phyloP scores from a whole-genome alignment of 2,113 vertebrate genomes.

The Aldabrachelys gigantea region DNA sequence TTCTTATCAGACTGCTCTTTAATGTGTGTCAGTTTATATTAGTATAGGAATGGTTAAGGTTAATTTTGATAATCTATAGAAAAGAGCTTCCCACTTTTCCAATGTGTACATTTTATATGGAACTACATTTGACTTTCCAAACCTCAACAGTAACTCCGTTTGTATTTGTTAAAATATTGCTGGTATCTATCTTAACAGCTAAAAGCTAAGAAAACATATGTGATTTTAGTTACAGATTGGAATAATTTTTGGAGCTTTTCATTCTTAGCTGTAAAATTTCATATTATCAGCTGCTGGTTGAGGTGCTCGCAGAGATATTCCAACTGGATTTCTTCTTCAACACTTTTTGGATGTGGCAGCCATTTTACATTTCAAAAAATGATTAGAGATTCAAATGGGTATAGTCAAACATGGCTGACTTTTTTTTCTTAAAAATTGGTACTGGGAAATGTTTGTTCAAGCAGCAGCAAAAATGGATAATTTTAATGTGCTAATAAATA shows the following conservation, averaged over 20 bases:
- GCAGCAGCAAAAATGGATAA: not conserved
- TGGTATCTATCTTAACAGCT: not conserved
- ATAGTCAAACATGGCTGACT: not conserved
- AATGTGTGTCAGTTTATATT: not conserved
- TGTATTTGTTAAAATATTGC: not conserved
- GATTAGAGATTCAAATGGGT: not conserved
- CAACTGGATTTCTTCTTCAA: not conserved
- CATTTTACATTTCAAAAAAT: not conserved
- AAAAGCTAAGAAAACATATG: not conserved
- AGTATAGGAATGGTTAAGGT: not conserved
- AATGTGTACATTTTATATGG: not conserved
- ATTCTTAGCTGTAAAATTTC: not conserved
- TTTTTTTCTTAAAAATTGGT: not conserved
- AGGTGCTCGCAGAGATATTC: not conserved
- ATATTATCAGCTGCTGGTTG: not conserved
- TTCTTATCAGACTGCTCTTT: not conserved
- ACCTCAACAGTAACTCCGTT: not conserved
- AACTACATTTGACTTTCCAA: not conserved
- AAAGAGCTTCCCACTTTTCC: not conserved
- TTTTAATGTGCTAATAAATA: not conserved
- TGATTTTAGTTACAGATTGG: not conserved
- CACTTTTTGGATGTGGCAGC: not conserved
- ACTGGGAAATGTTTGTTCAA: not conserved
- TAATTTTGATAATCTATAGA: not conserved
- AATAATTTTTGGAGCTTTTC: not conserved